Conservation (phyloP, 2,113 vertebrate genomes). For the Vireo altiloquus region DNA sequence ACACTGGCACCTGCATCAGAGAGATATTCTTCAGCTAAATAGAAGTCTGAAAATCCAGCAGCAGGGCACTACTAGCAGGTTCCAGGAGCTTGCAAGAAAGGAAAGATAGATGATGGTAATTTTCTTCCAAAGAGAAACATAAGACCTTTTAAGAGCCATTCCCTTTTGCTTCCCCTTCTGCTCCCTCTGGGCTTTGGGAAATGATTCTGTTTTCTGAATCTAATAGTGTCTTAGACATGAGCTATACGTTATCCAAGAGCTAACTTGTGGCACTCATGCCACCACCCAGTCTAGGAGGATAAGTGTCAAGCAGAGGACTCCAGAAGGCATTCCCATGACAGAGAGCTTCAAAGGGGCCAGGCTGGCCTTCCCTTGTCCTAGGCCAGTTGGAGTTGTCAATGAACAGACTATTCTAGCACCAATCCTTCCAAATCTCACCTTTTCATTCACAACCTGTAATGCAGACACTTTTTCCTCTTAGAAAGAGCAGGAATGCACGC, state of each 20-base stretch:
- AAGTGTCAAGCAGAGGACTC: background rate
- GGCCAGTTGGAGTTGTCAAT: background rate
- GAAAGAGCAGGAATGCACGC: fast-evolving
- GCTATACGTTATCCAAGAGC: constrained; percentile 52
- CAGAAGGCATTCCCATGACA: background rate
- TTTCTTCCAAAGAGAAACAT: constrained; percentile 60
- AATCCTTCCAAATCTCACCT: background rate
- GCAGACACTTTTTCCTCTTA: background rate
- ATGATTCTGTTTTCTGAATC: constrained; percentile 60
- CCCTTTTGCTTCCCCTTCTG: constrained; percentile 43
- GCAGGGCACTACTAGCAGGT: constrained; percentile 48
- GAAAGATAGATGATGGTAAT: constrained; percentile 64
- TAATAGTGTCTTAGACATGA: constrained; percentile 43
- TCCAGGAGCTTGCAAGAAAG: constrained; percentile 56
- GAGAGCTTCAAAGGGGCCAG: background rate
- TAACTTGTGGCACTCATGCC: constrained; percentile 6
- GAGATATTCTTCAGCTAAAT: constrained; percentile 55
- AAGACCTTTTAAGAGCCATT: constrained; percentile 61
- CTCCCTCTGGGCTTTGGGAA: constrained; percentile 56
- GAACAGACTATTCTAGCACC: background rate
- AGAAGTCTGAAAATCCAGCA: constrained; percentile 51
- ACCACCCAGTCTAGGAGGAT: background rate
- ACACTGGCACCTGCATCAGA: constrained; percentile 63
- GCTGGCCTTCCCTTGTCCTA: background rate
- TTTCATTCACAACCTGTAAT: background rate